Evolutionary conservation across 2,113 vertebrate species (phyloP).

Genomic region (Collichthys lucidus): DNA sequence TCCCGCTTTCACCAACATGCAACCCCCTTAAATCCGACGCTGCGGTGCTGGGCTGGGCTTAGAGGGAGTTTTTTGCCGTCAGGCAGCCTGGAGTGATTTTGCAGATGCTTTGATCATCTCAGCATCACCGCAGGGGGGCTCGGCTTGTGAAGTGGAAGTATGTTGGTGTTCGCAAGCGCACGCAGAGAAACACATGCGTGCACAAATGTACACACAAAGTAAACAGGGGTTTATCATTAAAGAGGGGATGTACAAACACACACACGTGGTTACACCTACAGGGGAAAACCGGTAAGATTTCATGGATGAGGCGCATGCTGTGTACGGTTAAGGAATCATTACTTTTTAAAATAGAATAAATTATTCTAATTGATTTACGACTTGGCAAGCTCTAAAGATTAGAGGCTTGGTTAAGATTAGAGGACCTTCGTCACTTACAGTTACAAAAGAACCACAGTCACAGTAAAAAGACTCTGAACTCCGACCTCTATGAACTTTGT

Average conservation of each 20-base stretch:
- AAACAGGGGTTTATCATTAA: constrained; percentile 1
- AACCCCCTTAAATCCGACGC: not conserved
- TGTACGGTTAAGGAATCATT: no score
- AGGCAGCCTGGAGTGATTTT: constrained; percentile 58
- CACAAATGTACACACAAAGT: constrained; percentile 15
- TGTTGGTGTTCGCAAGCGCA: constrained; percentile 21
- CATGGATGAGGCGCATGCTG: no score
- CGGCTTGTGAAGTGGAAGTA: constrained; percentile 35
- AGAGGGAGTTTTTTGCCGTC: constrained; percentile 25
- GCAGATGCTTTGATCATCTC: constrained; percentile 64
- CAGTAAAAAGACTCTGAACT: no score
- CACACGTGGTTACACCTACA: not conserved
- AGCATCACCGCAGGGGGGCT: constrained; percentile 21
- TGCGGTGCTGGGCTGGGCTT: constrained; percentile 3
- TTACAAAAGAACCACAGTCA: no score
- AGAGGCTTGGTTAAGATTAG: no score
- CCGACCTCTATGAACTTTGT: no score
- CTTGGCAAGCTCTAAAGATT: no score
- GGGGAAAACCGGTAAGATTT: not conserved
- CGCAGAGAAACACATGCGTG: not conserved
- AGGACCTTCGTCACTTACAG: no score
- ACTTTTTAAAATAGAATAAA: no score
- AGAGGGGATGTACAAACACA: not conserved
- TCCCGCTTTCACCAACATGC: not conserved
- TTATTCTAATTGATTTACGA: no score